Evolutionary conservation across 2,888 invertebrate species (phyloP).

Genomic region (Megastigmus dorsalis): DNA sequence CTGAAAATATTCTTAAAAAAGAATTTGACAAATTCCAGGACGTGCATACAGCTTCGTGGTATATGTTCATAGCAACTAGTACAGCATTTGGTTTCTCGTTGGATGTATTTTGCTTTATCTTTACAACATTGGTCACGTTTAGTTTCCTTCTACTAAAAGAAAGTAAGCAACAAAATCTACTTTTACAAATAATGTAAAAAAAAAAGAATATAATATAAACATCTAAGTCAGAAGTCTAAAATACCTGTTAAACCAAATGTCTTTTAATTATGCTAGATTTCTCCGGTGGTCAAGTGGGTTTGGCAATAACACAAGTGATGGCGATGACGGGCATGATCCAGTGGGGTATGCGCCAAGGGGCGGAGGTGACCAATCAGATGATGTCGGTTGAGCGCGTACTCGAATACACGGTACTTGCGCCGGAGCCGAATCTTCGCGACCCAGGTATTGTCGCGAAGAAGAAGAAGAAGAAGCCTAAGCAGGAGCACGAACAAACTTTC

Average conservation of each 20-base stretch:
- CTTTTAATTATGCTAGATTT: slow-evolving; percentile 44
- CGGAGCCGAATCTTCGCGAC: slow-evolving; percentile 73
- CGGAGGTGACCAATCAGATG: slow-evolving; percentile 86
- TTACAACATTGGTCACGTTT: slow-evolving; percentile 81
- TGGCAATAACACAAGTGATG: slow-evolving; percentile 75
- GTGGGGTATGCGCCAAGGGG: slow-evolving; percentile 90
- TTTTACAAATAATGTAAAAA: no score
- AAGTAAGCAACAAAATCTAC: slow-evolving; percentile 56
- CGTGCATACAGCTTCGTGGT: slow-evolving; percentile 73
- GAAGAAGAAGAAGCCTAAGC: slow-evolving; percentile 42
- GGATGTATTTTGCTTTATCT: slow-evolving; percentile 80
- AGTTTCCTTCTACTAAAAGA: slow-evolving; percentile 76
- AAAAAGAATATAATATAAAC: no score
- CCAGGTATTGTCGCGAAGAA: slow-evolving; percentile 51
- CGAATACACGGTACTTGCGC: slow-evolving; percentile 83
- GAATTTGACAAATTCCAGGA: slow-evolving; percentile 80
- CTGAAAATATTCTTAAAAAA: slow-evolving; percentile 79
- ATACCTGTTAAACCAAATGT: neutral
- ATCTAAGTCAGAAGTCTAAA: no score
- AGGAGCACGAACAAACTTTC: neutral
- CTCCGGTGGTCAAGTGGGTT: slow-evolving; percentile 71
- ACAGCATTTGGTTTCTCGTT: slow-evolving; percentile 76
- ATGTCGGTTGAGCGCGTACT: slow-evolving; percentile 89
- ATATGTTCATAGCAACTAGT: slow-evolving; percentile 75
- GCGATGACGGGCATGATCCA: slow-evolving; percentile 77